Conservation (phyloP, 1,140 invertebrate species). For the Gryon sp. region DNA sequence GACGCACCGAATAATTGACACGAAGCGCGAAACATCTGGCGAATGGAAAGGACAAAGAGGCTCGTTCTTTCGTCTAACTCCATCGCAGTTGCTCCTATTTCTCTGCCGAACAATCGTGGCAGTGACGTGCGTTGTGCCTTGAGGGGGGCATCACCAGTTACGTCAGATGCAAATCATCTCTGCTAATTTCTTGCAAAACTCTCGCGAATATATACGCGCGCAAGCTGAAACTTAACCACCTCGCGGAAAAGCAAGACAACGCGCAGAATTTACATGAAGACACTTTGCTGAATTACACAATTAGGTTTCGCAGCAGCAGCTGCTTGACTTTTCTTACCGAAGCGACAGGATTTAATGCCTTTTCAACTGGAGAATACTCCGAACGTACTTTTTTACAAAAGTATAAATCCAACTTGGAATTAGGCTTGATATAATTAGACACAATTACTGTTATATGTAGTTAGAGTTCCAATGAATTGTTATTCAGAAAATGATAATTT, state of each 20-base stretch:
- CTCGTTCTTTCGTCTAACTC: no score
- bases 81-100: no score
- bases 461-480: no score
- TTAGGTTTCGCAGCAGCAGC: conserved; percentile 36
- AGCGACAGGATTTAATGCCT: conserved; percentile 32
- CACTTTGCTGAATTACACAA: conserved; percentile 60
- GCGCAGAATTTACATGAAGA: conserved; percentile 51
- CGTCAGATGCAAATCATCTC: conserved; percentile 79
- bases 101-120: conserved; percentile 68
- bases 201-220: conserved; percentile 65
- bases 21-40: conserved; percentile 68
- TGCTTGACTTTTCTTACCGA: conserved; percentile 41
- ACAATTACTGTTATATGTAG: no score
- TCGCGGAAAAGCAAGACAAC: conserved; percentile 23
- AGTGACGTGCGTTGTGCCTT: conserved; percentile 73
- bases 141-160: conserved; percentile 62
- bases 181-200: conserved; percentile 78
- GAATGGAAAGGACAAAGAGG: conserved; percentile 45
- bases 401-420: no score
- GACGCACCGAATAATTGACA: conserved; percentile 65
- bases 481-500: no score
- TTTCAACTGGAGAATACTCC: conserved; percentile 26
- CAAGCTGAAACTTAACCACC: conserved; percentile 36
- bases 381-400: not conserved
- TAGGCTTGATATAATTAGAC: no score